Percentiles rank a stretch among this genome's conserved stretches.
Conservation (phyloP, 2,113 vertebrate species). For the Empidonax alnorum region DNA sequence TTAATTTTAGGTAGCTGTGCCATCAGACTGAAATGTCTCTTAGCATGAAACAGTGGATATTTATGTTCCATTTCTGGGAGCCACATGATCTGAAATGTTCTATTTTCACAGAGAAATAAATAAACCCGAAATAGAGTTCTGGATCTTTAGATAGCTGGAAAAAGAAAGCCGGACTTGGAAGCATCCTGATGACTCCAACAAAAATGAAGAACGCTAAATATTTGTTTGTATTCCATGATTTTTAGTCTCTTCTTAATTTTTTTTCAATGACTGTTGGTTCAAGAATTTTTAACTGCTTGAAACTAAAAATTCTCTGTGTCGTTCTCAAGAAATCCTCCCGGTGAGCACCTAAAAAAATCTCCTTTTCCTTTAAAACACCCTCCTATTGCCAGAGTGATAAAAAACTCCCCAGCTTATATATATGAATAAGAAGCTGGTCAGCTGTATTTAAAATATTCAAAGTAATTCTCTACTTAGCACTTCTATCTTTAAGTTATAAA, state of each 20-base stretch:
- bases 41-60: neutral
- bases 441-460: constrained; percentile 52
- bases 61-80: neutral
- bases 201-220: neutral
- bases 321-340: neutral
- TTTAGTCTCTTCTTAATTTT: neutral
- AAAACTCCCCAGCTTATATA: neutral
- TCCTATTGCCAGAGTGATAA: neutral
- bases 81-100: neutral
- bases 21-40: neutral
- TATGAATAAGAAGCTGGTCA: constrained; percentile 37
- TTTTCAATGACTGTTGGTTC: neutral
- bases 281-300: neutral
- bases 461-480: constrained; percentile 39
- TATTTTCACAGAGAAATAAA: neutral
- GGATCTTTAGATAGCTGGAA: neutral
- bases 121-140: neutral
- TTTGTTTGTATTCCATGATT: neutral
- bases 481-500: constrained; percentile 2
- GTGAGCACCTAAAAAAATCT: neutral
- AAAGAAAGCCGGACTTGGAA: neutral
- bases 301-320: neutral
- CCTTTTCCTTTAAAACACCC: constrained; percentile 2
- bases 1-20: neutral
- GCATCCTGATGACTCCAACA: neutral